Percentiles rank a stretch among this genome's conserved stretches.
Evolutionary conservation across 2,888 invertebrate genomes (phyloP).

Genomic region (Arctia plantaginis): DNA sequence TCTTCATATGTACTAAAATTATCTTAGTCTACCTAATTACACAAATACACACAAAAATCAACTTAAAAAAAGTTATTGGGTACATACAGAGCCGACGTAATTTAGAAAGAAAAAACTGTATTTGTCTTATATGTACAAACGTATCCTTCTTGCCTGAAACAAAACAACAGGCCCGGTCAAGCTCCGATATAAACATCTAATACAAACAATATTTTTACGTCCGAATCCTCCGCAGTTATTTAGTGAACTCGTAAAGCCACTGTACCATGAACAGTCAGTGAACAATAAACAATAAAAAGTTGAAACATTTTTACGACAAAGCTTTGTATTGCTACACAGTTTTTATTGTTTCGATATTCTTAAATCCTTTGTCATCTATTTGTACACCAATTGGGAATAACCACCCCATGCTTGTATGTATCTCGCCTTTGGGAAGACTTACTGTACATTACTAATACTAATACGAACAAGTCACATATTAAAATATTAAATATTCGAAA

Average conservation of each 20-base stretch:
- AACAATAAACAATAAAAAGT: constrained; percentile 47
- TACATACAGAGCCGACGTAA: no score
- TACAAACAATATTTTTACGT: constrained; percentile 22
- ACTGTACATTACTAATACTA: neutral
- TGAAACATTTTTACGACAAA: constrained; percentile 47
- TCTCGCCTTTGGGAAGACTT: no score
- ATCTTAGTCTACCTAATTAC: no score
- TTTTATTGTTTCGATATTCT: constrained; percentile 48
- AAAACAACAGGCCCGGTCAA: neutral
- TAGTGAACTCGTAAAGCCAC: constrained; percentile 29
- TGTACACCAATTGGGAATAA: neutral
- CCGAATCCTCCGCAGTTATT: constrained; percentile 24
- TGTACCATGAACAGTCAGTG: constrained; percentile 37
- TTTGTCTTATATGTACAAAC: neutral
- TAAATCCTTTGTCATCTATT: constrained; percentile 30
- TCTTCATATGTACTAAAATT: no score
- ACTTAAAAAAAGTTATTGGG: no score
- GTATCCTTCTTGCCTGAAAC: neutral
- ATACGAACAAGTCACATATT: neutral
- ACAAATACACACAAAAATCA: no score
- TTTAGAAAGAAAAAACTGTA: neutral
- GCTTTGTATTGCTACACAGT: constrained; percentile 51
- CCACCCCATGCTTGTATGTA: neutral
- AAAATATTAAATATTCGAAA: no score
- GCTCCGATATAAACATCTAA: constrained; percentile 8